Base-by-base conservation (phyloP, 2,797 vertebrate genomes). In the Sparus aurata region DNA sequence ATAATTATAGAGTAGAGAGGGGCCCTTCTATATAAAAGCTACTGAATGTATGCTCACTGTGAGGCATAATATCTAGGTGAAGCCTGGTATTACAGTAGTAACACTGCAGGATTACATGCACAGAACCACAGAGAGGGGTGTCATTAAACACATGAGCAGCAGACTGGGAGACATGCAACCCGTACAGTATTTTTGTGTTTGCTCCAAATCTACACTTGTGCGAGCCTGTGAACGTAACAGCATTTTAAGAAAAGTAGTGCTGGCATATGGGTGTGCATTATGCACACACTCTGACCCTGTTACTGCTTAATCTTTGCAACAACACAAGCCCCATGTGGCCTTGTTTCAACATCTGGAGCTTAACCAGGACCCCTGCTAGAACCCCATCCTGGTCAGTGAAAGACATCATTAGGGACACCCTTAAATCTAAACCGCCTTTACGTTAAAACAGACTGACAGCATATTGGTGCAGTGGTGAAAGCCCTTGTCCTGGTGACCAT, bases 321-420 rank as follows among this genome's bases (percentile, higher is more conserved):
- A 91, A 88, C 67, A 66, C 76, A 88, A 87, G 54, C 74, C 60
- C 72, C 45, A 64, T 83, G 73, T 86, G 89, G 71, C 85, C 87
- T 89, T 87, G 69, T 86, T 90, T 80, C 57, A 87, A 87, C 87
- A 91, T 89, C 85, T 87, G 86, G 72, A 73, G 78, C 84, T 91
- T 89, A 88, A 65, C 34, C 20, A 70, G 69, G 72, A 87, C 69
- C 75, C 83, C 86, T 83, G 74, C 83, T 80, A 58, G 66, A 22
- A 70, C 70, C 58, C 30, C 43, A 76, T 70, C 15, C 53, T 73
- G 77, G 43, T 75, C 53, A 75, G 58, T 59, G 70, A 88, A 61
- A 46, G 74, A 57, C 65, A 20, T 80, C 65, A 87, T 73, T 63
- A 77, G 43, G 61, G 69, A 70, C 59, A 72, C 59, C 57, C 54